Conservation (phyloP, 92 coral and sea anemone species). For the Desmophyllum pertusum region DNA sequence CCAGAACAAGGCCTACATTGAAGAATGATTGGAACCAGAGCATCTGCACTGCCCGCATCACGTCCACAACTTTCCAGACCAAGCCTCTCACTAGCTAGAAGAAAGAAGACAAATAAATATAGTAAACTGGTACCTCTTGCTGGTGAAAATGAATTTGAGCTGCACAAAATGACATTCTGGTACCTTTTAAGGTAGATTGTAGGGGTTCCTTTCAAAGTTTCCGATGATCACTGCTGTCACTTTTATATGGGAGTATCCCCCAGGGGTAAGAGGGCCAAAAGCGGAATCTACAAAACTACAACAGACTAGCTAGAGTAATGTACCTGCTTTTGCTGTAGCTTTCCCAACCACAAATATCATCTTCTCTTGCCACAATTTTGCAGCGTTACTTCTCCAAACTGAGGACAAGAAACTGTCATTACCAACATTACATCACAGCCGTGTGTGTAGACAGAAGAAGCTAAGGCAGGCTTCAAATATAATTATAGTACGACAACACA, state of each 20-base stretch:
- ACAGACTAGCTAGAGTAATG: not conserved
- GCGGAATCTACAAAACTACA: too few relatives aligned
- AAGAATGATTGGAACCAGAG: constrained; percentile 66
- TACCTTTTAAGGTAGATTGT: too few relatives aligned
- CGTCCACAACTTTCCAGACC: constrained; percentile 70
- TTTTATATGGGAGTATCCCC: too few relatives aligned
- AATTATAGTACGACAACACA: not conserved
- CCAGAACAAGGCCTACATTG: constrained; percentile 38
- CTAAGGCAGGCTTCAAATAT: not conserved
- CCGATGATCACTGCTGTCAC: too few relatives aligned
- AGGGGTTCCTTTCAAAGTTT: too few relatives aligned
- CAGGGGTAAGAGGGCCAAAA: too few relatives aligned
- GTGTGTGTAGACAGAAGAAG: too few relatives aligned
- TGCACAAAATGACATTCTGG: too few relatives aligned
- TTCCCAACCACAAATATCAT: constrained; percentile 85
- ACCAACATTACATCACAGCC: not conserved
- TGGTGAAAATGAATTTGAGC: too few relatives aligned
- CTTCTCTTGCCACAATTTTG: constrained; percentile 64
- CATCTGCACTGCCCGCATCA: constrained; percentile 83
- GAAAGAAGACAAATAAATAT: not conserved
- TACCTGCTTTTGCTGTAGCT: constrained; percentile 88
- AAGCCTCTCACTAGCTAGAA: constrained; percentile 71
- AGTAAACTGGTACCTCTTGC: too few relatives aligned
- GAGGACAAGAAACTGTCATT: not conserved
- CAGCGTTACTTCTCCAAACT: constrained; percentile 33